Percentiles rank a stretch among this genome's conserved stretches.
phyloP scores from a whole-genome alignment of 2,113 vertebrate species.

The Pseudopipra pipra region DNA sequence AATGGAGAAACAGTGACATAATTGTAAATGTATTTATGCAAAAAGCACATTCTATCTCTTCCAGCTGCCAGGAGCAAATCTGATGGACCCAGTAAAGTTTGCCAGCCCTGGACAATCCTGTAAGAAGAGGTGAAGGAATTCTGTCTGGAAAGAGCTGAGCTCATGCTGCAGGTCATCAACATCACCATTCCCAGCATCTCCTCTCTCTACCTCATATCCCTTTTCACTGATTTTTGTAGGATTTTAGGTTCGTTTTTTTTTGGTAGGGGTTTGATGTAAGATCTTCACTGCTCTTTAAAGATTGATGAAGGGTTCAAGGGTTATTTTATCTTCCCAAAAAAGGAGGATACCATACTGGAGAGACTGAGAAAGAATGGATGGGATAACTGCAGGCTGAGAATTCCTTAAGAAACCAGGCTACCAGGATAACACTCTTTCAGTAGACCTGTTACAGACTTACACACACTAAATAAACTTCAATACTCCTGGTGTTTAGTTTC shows the following conservation, averaged over 20 bases:
- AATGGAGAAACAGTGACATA: neutral
- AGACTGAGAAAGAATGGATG: neutral
- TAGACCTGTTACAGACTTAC: neutral
- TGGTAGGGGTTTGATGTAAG: neutral
- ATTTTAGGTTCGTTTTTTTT: neutral
- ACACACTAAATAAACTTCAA: neutral
- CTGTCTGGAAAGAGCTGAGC: neutral
- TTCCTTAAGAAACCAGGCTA: neutral
- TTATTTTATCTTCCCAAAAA: neutral
- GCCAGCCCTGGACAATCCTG: neutral
- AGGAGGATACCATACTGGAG: neutral
- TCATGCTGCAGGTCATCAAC: neutral
- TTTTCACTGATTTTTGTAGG: neutral
- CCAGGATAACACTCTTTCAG: neutral
- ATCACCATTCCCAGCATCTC: neutral
- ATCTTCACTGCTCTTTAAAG: neutral
- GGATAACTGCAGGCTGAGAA: neutral
- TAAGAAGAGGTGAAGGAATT: neutral
- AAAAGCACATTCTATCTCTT: neutral
- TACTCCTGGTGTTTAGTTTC: neutral
- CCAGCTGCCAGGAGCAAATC: neutral
- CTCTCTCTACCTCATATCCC: neutral
- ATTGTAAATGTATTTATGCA: neutral
- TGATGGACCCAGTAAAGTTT: neutral
- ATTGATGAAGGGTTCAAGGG: neutral